Percentiles rank a stretch among this genome's conserved stretches.
phyloP scores from a whole-genome alignment of 2,797 vertebrate genomes.

The Arrhamphus sclerolepis region DNA sequence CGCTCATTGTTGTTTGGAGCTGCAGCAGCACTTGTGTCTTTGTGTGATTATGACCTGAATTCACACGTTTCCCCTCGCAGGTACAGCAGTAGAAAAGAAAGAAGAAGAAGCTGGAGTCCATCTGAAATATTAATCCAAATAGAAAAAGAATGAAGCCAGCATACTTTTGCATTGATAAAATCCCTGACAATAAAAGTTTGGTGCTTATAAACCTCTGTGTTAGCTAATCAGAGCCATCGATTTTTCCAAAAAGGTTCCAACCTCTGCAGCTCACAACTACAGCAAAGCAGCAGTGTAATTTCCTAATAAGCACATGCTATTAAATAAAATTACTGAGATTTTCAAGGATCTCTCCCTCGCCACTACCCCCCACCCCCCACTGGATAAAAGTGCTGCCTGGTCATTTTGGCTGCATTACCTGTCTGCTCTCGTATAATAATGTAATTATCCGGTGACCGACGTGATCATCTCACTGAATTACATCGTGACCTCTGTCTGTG shows the following conservation, averaged over 20 bases:
- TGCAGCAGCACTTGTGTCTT: background rate
- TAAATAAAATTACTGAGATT: constrained; percentile 66
- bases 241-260: constrained; percentile 46
- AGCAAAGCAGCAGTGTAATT: constrained; percentile 52
- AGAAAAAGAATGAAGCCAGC: constrained; percentile 20
- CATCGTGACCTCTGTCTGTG: constrained; percentile 61
- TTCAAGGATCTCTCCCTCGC: constrained; percentile 48
- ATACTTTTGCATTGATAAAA: constrained; percentile 16
- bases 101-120: background rate
- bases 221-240: constrained; percentile 34
- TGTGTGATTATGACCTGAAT: background rate
- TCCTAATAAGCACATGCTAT: constrained; percentile 57
- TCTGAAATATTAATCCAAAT: constrained; percentile 32
- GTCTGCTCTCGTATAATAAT: constrained; percentile 70
- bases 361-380: constrained; percentile 1
- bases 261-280: constrained; percentile 28
- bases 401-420: constrained; percentile 72
- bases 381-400: constrained; percentile 61
- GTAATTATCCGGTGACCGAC: constrained; percentile 68
- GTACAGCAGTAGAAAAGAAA: background rate
- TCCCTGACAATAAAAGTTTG: constrained; percentile 23
- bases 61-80: constrained; percentile 4
- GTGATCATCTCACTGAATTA: constrained; percentile 70
- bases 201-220: background rate
- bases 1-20: constrained; percentile 15